These are phyloP conservation scores for Vannuccia rotundouncinata DNA, from an alignment of 2,888 invertebrate genomes.

Conservation along the genomic window DNA sequence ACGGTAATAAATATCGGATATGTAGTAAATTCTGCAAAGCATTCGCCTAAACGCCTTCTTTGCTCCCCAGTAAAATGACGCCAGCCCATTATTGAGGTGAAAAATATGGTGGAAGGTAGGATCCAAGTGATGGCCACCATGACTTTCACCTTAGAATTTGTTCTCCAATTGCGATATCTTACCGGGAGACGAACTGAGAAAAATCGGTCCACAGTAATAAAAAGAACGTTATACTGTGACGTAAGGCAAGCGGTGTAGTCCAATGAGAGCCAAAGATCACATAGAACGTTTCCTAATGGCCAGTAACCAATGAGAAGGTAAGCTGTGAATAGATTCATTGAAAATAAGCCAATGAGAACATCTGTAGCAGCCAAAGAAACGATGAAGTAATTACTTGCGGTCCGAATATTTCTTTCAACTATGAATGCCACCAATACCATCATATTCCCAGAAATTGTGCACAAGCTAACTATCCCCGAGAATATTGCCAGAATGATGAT, in stretches of 20 bases:
- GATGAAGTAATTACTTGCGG: slow-evolving; percentile 98
- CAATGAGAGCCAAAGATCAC: slow-evolving; percentile 94
- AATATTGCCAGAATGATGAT: slow-evolving; percentile 97
- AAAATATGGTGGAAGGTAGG: slow-evolving; percentile 87
- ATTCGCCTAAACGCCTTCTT: slow-evolving; percentile 63
- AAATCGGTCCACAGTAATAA: slow-evolving; percentile 95
- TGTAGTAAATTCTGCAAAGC: slow-evolving; percentile 91
- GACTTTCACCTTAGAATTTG: slow-evolving; percentile 81
- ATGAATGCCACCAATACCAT: slow-evolving; percentile 88
- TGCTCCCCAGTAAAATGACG: slow-evolving; percentile 82
- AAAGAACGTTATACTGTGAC: slow-evolving; percentile 94
- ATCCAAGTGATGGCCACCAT: slow-evolving; percentile 96
- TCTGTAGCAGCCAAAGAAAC: slow-evolving; percentile 94
- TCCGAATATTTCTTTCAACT: slow-evolving; percentile 78
- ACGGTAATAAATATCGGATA: slow-evolving; percentile 95
- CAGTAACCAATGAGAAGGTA: slow-evolving; percentile 92
- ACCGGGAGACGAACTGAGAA: slow-evolving; percentile 98
- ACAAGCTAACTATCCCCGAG: slow-evolving; percentile 71
- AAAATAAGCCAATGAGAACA: slow-evolving; percentile 90
- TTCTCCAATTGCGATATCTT: slow-evolving; percentile 90
- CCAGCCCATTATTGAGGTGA: slow-evolving; percentile 97
- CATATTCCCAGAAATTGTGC: slow-evolving; percentile 69
- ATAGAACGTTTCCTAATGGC: slow-evolving; percentile 88
- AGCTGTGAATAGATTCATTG: slow-evolving; percentile 96
- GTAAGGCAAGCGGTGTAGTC: slow-evolving; percentile 98